phyloP scores from a whole-genome alignment of 92 coral and sea anemone species.

The Zoanthus gigantus region DNA sequence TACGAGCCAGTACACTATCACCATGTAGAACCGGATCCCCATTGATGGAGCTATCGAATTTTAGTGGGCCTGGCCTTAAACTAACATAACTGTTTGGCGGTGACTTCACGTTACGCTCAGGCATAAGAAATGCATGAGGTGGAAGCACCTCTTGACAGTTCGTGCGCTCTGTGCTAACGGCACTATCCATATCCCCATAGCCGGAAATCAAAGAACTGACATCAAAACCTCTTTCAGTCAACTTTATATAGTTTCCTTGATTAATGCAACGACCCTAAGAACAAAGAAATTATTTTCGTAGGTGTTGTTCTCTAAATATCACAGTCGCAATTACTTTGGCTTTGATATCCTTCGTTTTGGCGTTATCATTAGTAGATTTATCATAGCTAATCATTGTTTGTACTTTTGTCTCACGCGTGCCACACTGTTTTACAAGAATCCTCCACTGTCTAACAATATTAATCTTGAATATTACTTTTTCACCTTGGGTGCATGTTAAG shows the following conservation, averaged over 20 bases:
- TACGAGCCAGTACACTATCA: not conserved
- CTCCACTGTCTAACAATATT: too few species aligned
- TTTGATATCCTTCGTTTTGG: too few species aligned
- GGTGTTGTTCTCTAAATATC: not conserved
- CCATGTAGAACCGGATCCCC: not conserved
- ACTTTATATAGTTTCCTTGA: slow-evolving; percentile 71
- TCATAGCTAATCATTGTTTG: too few species aligned
- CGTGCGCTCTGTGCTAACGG: slow-evolving; percentile 46
- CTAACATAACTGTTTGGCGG: slow-evolving; percentile 20
- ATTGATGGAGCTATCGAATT: slow-evolving; percentile 6
- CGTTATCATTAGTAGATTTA: too few species aligned
- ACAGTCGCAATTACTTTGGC: too few species aligned
- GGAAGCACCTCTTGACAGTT: slow-evolving; percentile 12
- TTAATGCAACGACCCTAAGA: slow-evolving; percentile 82
- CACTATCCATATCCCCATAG: slow-evolving; percentile 63
- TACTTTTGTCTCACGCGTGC: too few species aligned
- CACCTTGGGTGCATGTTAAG: too few species aligned
- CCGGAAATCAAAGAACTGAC: slow-evolving; percentile 71
- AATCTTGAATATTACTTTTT: too few species aligned
- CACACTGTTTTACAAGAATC: not conserved
- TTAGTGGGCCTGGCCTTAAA: slow-evolving; percentile 12
- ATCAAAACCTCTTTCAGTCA: slow-evolving; percentile 70
- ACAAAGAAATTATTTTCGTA: not conserved
- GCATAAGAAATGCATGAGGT: slow-evolving; percentile 41
- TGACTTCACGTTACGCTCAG: slow-evolving; percentile 1